Percentiles rank a stretch among this genome's conserved stretches.
phyloP scores from a whole-genome alignment of 2,888 invertebrate genomes.

The Caenorhabditis sp. region DNA sequence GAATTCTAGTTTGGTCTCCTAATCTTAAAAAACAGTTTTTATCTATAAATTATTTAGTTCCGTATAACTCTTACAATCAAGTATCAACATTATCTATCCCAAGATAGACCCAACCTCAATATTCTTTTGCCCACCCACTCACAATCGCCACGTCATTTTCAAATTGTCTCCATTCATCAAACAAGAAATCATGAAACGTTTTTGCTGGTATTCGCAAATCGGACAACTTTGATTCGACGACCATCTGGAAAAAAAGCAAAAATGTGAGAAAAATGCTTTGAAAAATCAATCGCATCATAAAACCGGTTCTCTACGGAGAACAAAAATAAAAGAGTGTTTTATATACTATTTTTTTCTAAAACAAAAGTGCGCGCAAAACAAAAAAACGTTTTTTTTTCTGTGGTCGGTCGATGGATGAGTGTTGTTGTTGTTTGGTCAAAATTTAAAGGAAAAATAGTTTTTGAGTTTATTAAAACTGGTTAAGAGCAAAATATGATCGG shows the following conservation, averaged over 20 bases:
- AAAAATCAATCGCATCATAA: background rate
- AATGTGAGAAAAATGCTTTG: background rate
- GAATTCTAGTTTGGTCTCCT: too few species aligned
- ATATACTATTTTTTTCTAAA: too few species aligned
- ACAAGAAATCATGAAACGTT: slow-evolving; percentile 37
- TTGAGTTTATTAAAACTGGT: too few species aligned
- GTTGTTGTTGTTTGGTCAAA: too few species aligned
- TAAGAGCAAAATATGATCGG: too few species aligned
- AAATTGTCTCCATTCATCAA: slow-evolving; percentile 33
- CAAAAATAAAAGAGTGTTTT: too few species aligned
- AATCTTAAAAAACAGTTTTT: too few species aligned
- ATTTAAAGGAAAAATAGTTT: too few species aligned
- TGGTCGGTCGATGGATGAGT: background rate
- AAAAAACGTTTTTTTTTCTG: background rate
- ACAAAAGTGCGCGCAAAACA: background rate
- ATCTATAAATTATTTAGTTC: too few species aligned
- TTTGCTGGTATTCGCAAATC: slow-evolving; percentile 29
- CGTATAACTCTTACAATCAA: too few species aligned
- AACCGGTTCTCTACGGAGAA: background rate
- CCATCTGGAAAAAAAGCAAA: slow-evolving; percentile 10
- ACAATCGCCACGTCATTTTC: slow-evolving; percentile 31
- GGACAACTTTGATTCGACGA: slow-evolving; percentile 24
- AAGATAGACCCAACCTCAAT: too few species aligned
- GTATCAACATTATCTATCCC: too few species aligned
- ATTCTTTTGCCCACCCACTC: slow-evolving; percentile 2